phyloP scores from a whole-genome alignment of 30 jellyfish, hydroid and myxozoan genomes.

The Haliclystus octoradiatus region DNA sequence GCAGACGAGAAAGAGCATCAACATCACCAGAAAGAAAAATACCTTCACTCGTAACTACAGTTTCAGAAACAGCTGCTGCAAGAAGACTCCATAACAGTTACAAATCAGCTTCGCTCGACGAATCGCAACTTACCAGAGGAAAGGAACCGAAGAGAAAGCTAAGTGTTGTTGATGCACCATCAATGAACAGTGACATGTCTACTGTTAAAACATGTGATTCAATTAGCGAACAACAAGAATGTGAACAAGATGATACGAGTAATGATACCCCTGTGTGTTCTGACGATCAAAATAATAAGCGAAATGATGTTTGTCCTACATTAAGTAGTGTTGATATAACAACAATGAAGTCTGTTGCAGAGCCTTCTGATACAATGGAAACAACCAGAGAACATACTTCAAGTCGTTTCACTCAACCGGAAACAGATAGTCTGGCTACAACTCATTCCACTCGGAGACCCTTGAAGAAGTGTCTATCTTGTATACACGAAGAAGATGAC shows the following conservation, averaged over 20 bases:
- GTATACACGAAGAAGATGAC: background rate
- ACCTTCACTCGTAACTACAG: background rate
- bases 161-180: conserved; percentile 1
- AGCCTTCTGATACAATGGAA: background rate
- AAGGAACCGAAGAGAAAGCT: background rate
- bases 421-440: background rate
- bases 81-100: background rate
- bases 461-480: background rate
- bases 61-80: background rate
- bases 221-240: background rate
- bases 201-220: background rate
- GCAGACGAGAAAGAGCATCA: background rate
- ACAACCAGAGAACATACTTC: background rate
- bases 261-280: background rate
- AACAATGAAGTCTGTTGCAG: background rate
- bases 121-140: background rate
- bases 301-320: too few species aligned
- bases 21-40: background rate
- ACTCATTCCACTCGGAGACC: background rate
- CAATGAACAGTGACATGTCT: background rate
- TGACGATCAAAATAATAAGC: background rate
- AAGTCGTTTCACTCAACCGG: background rate
- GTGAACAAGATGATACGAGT: background rate
- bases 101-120: background rate
- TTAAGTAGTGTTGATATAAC: too few species aligned